Evolutionary conservation across 2,113 vertebrate species (phyloP).

Genomic region (Callorhinus ursinus): DNA sequence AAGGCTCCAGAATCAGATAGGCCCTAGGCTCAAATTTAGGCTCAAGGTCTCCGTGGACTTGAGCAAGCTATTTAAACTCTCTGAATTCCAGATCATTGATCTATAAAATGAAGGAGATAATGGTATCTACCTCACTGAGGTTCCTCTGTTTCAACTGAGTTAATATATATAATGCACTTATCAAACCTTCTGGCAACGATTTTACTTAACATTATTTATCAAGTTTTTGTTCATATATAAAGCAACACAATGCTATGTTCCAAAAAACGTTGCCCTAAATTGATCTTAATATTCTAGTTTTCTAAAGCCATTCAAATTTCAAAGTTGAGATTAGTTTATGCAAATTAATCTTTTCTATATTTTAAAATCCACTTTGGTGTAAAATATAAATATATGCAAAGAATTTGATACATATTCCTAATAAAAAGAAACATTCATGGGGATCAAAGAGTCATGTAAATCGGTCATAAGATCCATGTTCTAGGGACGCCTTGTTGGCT

Average conservation of each 20-base stretch:
- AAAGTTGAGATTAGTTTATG: background rate
- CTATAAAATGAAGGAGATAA: background rate
- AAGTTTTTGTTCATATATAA: background rate
- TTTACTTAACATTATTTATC: slow-evolving; percentile 10
- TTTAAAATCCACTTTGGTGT: background rate
- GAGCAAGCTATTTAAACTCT: background rate
- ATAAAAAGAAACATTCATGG: background rate
- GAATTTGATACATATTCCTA: background rate
- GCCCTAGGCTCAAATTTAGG: background rate
- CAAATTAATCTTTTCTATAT: background rate
- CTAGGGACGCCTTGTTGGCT: background rate
- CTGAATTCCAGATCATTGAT: background rate
- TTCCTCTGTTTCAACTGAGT: background rate
- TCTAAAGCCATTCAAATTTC: background rate
- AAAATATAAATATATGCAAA: background rate
- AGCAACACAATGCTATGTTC: background rate
- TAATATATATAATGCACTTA: background rate
- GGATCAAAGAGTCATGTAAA: background rate
- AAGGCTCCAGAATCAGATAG: background rate
- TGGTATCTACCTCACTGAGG: background rate
- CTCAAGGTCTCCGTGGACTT: background rate
- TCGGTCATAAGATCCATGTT: background rate
- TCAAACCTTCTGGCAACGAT: background rate
- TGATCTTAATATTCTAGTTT: background rate
- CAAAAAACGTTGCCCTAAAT: background rate